Evolutionary conservation across 2,888 invertebrate species (phyloP), one percentile per base, ranked within the genome.

Genomic region (Drosophila testacea): DNA sequence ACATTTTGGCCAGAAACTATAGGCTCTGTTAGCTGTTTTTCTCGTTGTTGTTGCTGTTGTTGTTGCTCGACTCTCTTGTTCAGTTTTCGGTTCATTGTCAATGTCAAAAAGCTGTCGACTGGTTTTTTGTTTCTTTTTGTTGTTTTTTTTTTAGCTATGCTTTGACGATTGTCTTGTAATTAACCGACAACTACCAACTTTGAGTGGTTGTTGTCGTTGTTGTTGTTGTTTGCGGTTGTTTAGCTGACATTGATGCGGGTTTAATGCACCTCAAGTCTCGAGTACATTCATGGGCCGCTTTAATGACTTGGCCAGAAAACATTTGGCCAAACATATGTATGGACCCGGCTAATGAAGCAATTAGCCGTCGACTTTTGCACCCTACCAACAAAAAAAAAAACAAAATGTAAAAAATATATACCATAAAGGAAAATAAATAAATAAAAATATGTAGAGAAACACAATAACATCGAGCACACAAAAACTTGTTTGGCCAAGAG

Each of bases 211-310:
- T 41, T 65, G 66, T 55, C 59, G 61, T 34, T 69, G 57, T 16
- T 34, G 55, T 50, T 60, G 42, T 47, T 68, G 47, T 69, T 61
- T 69, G 63, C 47, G 64, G 68, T 69, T 67, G 50, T 67, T 62
- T 54, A 50, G 69, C 73, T 79, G 84, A 78, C 87, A 84, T 87
- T 83, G 88, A 84, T 87, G 85, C 88, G 85, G 85, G 83, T 87
- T 87, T 84, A 84, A 80, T 85, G 83, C 88, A 84, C 85, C 77
- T 65, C 65, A 42, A 59, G 48, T 34, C 38, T 59, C 48, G 34
- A 51, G 34, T 44, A 44, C 44, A 32, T 30, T 16, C 16, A 16
- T 16, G 16, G 16, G 16, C 1, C 16, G 16, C 16, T 16, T 77
- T 77, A 76, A 76, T 55, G 78, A 73, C 69, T 69, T 67, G 71